Conservation (phyloP, 2,888 invertebrate species). For the Atrina japonica region DNA sequence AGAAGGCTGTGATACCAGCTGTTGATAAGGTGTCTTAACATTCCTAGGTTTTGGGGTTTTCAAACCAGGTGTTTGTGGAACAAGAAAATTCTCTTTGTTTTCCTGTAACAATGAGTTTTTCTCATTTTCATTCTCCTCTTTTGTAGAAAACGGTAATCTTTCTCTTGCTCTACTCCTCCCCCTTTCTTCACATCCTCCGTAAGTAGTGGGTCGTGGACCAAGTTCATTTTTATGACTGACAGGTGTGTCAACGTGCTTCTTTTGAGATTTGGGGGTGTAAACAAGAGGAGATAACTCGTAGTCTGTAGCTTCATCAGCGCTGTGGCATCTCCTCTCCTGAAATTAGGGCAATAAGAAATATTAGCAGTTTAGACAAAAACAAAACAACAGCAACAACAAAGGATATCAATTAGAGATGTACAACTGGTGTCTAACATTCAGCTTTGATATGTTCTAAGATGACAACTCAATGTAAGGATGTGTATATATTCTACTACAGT, state of each 20-base stretch:
- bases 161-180: slow-evolving; percentile 64
- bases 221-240: slow-evolving; percentile 27
- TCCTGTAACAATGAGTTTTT: slow-evolving; percentile 53
- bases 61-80: slow-evolving; percentile 77
- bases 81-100: slow-evolving; percentile 60
- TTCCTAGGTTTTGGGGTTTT: slow-evolving; percentile 53
- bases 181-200: slow-evolving; percentile 47
- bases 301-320: slow-evolving; percentile 51
- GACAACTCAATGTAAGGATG: too few species aligned
- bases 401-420: too few species aligned
- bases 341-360: slow-evolving; percentile 19
- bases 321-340: slow-evolving; percentile 48
- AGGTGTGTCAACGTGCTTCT: slow-evolving; percentile 2
- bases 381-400: too few species aligned
- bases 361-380: not conserved
- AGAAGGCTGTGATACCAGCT: slow-evolving; percentile 44
- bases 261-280: not conserved
- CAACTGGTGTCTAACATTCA: too few species aligned
- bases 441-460: too few species aligned
- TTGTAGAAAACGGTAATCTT: slow-evolving; percentile 65
- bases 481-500: too few species aligned
- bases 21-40: slow-evolving; percentile 44
- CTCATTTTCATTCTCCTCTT: slow-evolving; percentile 52
- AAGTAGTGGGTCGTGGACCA: slow-evolving; percentile 42
- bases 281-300: slow-evolving; percentile 31